phyloP scores from a whole-genome alignment of 2,888 invertebrate species.

The Limnephilus auricula region DNA sequence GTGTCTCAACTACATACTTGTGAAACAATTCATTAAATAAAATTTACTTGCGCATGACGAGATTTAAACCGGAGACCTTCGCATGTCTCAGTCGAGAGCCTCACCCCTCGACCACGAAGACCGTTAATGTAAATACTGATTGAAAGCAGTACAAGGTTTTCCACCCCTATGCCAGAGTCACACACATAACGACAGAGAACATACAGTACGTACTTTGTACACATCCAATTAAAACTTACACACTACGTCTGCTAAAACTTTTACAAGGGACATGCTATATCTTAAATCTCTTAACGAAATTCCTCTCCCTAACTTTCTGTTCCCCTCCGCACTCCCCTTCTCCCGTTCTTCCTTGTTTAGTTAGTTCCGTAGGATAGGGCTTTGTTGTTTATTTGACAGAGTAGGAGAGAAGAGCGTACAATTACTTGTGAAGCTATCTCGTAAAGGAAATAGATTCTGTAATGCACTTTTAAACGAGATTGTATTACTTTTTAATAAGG shows the following conservation, averaged over 20 bases:
- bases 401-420: background rate
- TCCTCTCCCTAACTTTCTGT: background rate
- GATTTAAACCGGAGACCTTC: no score
- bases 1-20: no score
- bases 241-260: slow-evolving; percentile 32
- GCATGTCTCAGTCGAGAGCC: no score
- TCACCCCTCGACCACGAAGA: no score
- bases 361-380: background rate
- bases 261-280: slow-evolving; percentile 25
- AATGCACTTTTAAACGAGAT: background rate
- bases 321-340: background rate
- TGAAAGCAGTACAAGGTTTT: background rate
- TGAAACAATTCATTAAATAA: no score
- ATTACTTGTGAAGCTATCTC: background rate
- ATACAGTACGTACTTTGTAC: background rate
- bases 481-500: background rate
- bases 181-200: slow-evolving; percentile 1
- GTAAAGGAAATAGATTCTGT: background rate
- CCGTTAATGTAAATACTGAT: no score
- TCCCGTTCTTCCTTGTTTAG: background rate
- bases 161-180: background rate
- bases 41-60: no score
- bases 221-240: slow-evolving; percentile 57
- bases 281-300: slow-evolving; percentile 36
- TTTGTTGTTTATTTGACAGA: background rate